A percentile compares a stretch with the other conserved stretches of the same genome.
Evolutionary conservation across 2,888 invertebrate genomes (phyloP).

Genomic region (Orchesellides sinensis): DNA sequence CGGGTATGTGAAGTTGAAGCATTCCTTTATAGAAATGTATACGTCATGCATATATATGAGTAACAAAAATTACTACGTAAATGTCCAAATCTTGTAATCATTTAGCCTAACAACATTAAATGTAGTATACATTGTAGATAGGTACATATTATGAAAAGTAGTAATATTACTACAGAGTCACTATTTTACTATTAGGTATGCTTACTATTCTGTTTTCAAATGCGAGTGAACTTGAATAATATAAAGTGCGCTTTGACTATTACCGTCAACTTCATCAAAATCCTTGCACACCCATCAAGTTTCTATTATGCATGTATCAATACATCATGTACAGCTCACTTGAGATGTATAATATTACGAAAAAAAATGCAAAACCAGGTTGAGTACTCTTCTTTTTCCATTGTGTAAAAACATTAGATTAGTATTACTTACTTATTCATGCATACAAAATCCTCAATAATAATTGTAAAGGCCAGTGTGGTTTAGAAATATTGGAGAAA

Average conservation of each 20-base stretch:
- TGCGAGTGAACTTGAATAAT: too few relatives aligned
- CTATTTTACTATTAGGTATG: not conserved
- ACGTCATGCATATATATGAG: not conserved
- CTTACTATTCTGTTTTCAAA: not conserved
- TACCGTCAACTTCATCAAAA: conserved; percentile 22
- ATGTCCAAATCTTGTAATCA: not conserved
- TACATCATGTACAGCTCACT: not conserved
- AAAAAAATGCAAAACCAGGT: conserved; percentile 18
- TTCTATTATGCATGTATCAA: not conserved
- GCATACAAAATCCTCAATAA: conserved; percentile 20
- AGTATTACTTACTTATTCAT: conserved; percentile 19
- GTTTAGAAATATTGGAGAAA: not conserved
- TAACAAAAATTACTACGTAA: not conserved
- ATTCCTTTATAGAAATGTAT: not conserved
- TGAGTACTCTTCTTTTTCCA: conserved; percentile 10
- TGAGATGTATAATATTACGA: not conserved
- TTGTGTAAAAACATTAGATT: not conserved
- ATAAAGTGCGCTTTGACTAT: conserved; percentile 17
- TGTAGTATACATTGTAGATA: not conserved
- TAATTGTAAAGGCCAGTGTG: not conserved
- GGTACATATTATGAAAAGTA: not conserved
- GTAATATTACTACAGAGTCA: not conserved
- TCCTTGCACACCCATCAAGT: conserved; percentile 20
- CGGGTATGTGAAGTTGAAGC: too few relatives aligned
- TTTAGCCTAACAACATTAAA: too few relatives aligned